Percentiles rank a stretch among this genome's conserved stretches.
Evolutionary conservation across 2,113 vertebrate genomes (phyloP).

Genomic region (Thalassoma bifasciatum): DNA sequence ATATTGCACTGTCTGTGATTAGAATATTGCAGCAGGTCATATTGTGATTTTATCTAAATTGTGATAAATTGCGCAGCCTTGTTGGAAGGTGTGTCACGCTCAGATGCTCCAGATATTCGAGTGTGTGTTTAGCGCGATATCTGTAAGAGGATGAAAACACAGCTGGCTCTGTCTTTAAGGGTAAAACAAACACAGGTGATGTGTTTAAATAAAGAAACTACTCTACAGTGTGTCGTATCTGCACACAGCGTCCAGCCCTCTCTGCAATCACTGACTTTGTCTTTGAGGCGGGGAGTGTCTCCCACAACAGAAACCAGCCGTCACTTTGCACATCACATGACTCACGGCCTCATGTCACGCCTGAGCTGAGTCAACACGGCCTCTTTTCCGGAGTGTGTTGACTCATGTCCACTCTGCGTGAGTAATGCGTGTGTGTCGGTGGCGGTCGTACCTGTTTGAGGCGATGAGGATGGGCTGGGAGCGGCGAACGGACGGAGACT

Average conservation of each 20-base stretch:
- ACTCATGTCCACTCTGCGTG: conserved; percentile 16
- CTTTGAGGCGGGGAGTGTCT: background rate
- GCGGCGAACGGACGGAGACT: conserved; percentile 50
- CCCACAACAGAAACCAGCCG: conserved; percentile 5
- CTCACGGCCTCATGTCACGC: background rate
- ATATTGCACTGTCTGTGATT: too few relatives aligned
- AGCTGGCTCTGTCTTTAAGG: background rate
- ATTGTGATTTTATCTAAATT: too few relatives aligned
- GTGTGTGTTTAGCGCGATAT: background rate
- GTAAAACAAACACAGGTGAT: background rate
- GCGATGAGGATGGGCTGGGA: conserved; percentile 71
- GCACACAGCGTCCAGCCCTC: background rate
- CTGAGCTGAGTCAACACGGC: conserved; percentile 44
- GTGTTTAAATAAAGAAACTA: background rate
- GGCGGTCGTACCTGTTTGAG: conserved; percentile 58
- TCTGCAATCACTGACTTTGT: background rate
- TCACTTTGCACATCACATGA: conserved; percentile 29
- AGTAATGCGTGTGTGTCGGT: background rate
- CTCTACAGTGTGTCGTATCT: background rate
- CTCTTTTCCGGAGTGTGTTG: conserved; percentile 4
- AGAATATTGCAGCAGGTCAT: too few relatives aligned
- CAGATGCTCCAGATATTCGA: too few relatives aligned
- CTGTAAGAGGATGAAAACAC: background rate
- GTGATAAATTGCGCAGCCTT: too few relatives aligned
- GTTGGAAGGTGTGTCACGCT: too few relatives aligned